phyloP scores from a whole-genome alignment of 1,140 invertebrate genomes.

The Eupristina koningsbergeri region DNA sequence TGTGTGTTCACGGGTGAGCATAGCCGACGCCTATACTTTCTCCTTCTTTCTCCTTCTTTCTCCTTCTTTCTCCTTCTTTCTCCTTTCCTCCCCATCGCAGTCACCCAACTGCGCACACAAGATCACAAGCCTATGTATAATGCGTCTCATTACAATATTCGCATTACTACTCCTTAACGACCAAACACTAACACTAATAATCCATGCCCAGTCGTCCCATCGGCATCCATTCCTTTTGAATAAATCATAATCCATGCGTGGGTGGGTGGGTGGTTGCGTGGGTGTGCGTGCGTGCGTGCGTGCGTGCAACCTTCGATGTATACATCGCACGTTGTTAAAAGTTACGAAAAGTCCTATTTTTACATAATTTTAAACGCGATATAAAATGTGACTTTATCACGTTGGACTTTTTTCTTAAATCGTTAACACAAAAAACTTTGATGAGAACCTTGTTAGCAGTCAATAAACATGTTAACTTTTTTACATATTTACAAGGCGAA shows the following conservation, averaged over 20 bases:
- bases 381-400: no score
- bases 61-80: no score
- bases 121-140: neutral
- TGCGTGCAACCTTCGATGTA: neutral
- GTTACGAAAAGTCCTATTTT: neutral
- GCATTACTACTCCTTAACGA: neutral
- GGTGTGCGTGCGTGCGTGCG: no score
- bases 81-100: neutral
- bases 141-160: constrained; percentile 25
- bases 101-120: constrained; percentile 1
- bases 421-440: no score
- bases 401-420: no score
- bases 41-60: no score
- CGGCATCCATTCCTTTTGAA: neutral
- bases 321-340: neutral
- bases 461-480: no score
- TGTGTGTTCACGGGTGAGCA: constrained; percentile 8
- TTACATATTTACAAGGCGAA: no score
- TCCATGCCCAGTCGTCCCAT: neutral
- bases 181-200: neutral
- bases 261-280: no score
- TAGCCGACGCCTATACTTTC: constrained; percentile 20
- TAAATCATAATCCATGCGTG: neutral
- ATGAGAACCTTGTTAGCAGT: no score
- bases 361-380: no score